phyloP scores from a whole-genome alignment of 1,140 invertebrate species.

The Reticulitermes speratus region DNA sequence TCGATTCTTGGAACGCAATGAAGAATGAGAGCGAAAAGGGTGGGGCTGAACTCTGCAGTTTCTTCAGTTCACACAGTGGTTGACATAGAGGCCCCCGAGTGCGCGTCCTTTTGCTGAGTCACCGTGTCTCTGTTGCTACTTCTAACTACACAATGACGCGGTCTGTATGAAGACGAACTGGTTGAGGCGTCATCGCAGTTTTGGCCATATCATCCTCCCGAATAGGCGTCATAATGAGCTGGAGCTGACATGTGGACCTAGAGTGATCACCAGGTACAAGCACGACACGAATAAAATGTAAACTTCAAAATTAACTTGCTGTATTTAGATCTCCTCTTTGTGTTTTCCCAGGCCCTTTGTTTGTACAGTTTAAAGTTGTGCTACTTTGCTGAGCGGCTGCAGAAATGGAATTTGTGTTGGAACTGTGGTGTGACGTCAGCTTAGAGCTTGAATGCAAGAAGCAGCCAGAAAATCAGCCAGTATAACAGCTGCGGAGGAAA shows the following conservation, averaged over 20 bases:
- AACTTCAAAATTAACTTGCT: neutral
- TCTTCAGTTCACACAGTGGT: neutral
- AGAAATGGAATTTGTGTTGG: too few relatives aligned
- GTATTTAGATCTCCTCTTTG: too few relatives aligned
- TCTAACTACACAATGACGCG: conserved; percentile 3
- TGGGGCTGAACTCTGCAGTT: too few relatives aligned
- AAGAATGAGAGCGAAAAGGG: too few relatives aligned
- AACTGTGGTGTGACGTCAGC: too few relatives aligned
- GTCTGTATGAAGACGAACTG: conserved; percentile 1
- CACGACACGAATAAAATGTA: neutral
- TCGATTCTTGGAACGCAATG: too few relatives aligned
- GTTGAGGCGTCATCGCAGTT: conserved; percentile 3
- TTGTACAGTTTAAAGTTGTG: neutral
- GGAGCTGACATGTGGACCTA: conserved; percentile 11
- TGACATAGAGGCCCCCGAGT: neutral
- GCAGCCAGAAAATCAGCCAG: too few relatives aligned
- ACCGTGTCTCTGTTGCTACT: neutral
- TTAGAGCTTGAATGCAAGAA: too few relatives aligned
- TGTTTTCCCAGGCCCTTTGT: neutral
- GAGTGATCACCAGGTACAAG: conserved; percentile 12
- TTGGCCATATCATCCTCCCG: conserved; percentile 28
- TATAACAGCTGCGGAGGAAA: too few relatives aligned
- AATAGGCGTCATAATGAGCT: conserved; percentile 30
- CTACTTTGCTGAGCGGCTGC: too few relatives aligned
- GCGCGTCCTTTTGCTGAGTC: neutral